phyloP scores from a whole-genome alignment of 2,797 vertebrate genomes.

The Microctenopoma lineatum region DNA sequence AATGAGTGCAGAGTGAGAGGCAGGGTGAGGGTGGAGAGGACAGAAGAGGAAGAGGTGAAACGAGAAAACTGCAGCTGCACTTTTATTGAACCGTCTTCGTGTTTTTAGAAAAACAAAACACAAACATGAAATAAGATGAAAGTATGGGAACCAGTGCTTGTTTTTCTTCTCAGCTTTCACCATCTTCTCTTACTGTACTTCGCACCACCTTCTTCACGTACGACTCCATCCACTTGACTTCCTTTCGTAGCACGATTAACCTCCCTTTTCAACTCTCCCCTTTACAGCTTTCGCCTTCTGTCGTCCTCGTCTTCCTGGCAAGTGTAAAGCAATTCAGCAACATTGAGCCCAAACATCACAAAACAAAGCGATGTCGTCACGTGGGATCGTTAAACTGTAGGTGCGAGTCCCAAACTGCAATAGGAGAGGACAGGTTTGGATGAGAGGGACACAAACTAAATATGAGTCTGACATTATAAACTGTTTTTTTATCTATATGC shows the following conservation, averaged over 20 bases:
- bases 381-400: slow-evolving; percentile 40
- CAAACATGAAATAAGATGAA: slow-evolving; percentile 57
- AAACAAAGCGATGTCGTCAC: slow-evolving; percentile 28
- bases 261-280: slow-evolving; percentile 6
- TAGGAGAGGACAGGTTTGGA: background rate
- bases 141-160: slow-evolving; percentile 71
- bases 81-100: slow-evolving; percentile 72
- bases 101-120: slow-evolving; percentile 42
- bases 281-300: slow-evolving; percentile 6
- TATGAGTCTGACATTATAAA: too few species aligned
- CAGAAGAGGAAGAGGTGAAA: slow-evolving; percentile 25
- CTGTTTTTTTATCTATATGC: too few species aligned
- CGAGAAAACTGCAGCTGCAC: slow-evolving; percentile 60
- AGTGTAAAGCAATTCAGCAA: slow-evolving; percentile 36
- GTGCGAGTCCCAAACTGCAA: slow-evolving; percentile 20
- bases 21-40: slow-evolving; percentile 58
- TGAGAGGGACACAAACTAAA: background rate
- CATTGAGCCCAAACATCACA: slow-evolving; percentile 44
- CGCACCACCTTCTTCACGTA: slow-evolving; percentile 10
- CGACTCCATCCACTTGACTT: slow-evolving; percentile 28
- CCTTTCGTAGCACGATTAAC: slow-evolving; percentile 28
- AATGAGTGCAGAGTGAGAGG: slow-evolving; percentile 83
- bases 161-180: slow-evolving; percentile 68
- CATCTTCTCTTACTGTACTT: slow-evolving; percentile 15
- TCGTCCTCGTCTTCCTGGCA: slow-evolving; percentile 30